Base-by-base conservation (phyloP, 2,797 vertebrate species). In the Dipus sagitta region DNA sequence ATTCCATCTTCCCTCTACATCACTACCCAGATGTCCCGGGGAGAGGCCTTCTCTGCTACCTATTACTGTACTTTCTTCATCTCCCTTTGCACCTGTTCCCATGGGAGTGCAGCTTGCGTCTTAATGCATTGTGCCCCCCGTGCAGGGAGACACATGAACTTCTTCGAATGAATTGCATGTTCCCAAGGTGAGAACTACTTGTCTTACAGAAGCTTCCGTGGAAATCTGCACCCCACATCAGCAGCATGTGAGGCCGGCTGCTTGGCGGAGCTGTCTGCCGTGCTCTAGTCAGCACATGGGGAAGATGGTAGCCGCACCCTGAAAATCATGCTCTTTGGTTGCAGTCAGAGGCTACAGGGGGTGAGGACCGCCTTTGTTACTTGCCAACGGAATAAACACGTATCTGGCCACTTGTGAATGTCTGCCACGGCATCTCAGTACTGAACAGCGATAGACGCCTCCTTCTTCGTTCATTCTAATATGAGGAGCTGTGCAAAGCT, bases 391-490 rank as follows among this genome's bases (percentile, higher is more conserved):
- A 84, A 68, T 67, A 85, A 86, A 79, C 64, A 32, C 28, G 2
- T 75, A 26, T 85, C 81, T 92, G 52, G 68, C 87, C 60, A 77
- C 47, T 92, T 60, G 26, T 17, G 54, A 91, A n/a, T 82, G 67
- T 78, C 68, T 90, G 13, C 20, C 20, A 60, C 47, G 76, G 72
- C 3, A 2, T 74, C 68, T n/a, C 13, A 79, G 62, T 85, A 75
- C 38, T 30, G 32, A 91, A 80, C 21, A 83, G 78, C 17, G 92
- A 58, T 58, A 58, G 13, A 93, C 34, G 80, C 93, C 38, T 90
- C 17, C 1, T 79, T 86, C 80, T 52, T 4, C 75, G 91, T 88
- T 85, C 60, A 47, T 94, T 92, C 92, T 32, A 93, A 87, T 24
- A 4, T 0, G 11, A 88, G 94, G 21, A 93, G 65, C 71, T 62